Evolutionary conservation across 2,113 vertebrate species (phyloP), one percentile per base, ranked within the genome.

Genomic region (Psettodes erumei): DNA sequence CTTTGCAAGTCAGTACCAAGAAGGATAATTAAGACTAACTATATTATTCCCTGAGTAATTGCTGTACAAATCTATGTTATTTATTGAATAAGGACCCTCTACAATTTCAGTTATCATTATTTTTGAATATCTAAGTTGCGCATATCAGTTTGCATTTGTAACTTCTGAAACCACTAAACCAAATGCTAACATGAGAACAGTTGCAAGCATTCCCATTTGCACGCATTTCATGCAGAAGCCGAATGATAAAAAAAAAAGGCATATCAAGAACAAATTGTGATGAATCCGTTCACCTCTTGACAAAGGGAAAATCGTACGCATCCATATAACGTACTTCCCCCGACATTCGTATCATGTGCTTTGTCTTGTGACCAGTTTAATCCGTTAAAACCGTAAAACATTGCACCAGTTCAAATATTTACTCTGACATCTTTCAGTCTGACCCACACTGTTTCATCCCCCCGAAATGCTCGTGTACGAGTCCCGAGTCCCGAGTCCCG

Each of bases 1-100:
- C 83, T 90, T 90, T 81, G 91, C 85, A 90, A 90, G 88, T 87
- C 89, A 86, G 88, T 79, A 88, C 75, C 79, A 82, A 88, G 88
- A 90, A 85, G 80, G 84, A 85, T 84, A 72, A 90, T 88, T 88
- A 83, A 91, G 84, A 85, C 80, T 71, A 77, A 90, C 84, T 86
- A 77, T 88, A 87, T 85, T 66, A 89, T 83, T 74, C 88, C 86
- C 86, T 42, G 59, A 86, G 75, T 89, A 91, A 90, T 84, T 89
- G 86, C 87, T 90, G 87, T 90, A 92, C 83, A 90, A 90, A 90
- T 88, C 82, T 77, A 85, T 86, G 86, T 90, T 86, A 86, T 93
- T 88, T 90, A 90, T 89, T 86, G 68, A 79, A 77, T 61, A 65
- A 84, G 87, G 88, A 90, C 90, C 91, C 91, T 90, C 86, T 87